Percentiles rank a stretch among this genome's conserved stretches.
phyloP scores from a whole-genome alignment of 2,113 vertebrate species.

The Gadus macrocephalus region DNA sequence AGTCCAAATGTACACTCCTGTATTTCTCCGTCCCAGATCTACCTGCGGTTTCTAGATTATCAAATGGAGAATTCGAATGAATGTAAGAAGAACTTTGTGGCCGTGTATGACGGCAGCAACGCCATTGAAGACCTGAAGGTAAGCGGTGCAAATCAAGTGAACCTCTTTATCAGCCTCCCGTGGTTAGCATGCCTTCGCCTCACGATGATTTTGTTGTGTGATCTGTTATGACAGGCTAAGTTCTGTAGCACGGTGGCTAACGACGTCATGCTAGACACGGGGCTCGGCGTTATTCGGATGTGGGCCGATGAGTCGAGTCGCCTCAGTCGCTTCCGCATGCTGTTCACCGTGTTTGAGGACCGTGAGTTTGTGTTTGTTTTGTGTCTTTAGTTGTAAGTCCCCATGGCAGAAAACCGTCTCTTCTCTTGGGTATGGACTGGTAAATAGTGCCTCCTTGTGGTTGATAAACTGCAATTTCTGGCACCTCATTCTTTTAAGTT shows the following conservation, averaged over 20 bases:
- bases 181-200: background rate
- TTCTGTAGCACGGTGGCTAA: constrained; percentile 97
- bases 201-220: background rate
- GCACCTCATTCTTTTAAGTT: too few species aligned
- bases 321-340: constrained; percentile 89
- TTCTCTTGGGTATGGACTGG: too few species aligned
- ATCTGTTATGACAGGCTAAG: constrained; percentile 75
- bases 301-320: constrained; percentile 93
- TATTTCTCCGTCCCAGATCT: constrained; percentile 76
- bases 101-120: constrained; percentile 92
- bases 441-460: too few species aligned
- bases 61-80: constrained; percentile 98
- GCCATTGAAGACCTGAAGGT: constrained; percentile 92
- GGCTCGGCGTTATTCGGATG: constrained; percentile 88
- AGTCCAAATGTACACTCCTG: background rate
- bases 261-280: constrained; percentile 84
- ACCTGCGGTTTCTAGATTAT: constrained; percentile 90
- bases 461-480: too few species aligned
- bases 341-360: constrained; percentile 90
- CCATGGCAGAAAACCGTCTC: too few species aligned
- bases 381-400: too few species aligned
- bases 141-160: constrained; percentile 6
- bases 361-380: constrained; percentile 76
- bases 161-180: background rate
- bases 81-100: constrained; percentile 96